phyloP scores from a whole-genome alignment of 92 coral and sea anemone species.

The Chrysogorgia sp. region DNA sequence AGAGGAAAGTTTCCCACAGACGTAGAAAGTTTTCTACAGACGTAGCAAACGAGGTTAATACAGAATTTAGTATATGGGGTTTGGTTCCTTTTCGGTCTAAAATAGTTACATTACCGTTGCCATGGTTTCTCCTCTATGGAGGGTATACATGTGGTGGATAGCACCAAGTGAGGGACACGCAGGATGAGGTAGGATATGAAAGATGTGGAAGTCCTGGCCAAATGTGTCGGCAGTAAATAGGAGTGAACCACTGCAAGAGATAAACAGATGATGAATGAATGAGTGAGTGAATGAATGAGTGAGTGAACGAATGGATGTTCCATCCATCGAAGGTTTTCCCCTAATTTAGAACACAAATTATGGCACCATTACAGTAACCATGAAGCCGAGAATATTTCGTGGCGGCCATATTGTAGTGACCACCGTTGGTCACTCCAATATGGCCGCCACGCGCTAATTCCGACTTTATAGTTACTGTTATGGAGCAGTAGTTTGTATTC shows the following conservation, averaged over 20 bases:
- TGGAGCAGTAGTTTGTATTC: no score
- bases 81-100: no score
- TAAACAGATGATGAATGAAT: not conserved
- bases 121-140: slow-evolving; percentile 96
- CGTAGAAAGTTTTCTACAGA: no score
- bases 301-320: not conserved
- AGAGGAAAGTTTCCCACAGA: no score
- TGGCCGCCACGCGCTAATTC: no score
- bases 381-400: no score
- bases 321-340: not conserved
- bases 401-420: no score
- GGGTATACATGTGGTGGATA: slow-evolving; percentile 89
- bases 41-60: not conserved
- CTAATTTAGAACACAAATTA: no score
- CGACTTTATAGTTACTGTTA: no score
- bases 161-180: slow-evolving; percentile 91
- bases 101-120: slow-evolving; percentile 92
- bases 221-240: slow-evolving; percentile 86
- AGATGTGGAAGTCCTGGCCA: slow-evolving; percentile 93
- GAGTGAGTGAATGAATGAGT: not conserved
- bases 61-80: no score
- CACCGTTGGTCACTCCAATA: no score
- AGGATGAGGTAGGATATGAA: slow-evolving; percentile 94
- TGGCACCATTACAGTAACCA: no score
- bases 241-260: slow-evolving; percentile 74